Percentiles rank a stretch among this genome's conserved stretches.
These are phyloP conservation scores for Euproctis similis DNA, from an alignment of 2,888 invertebrate genomes.

Conservation along the genomic window DNA sequence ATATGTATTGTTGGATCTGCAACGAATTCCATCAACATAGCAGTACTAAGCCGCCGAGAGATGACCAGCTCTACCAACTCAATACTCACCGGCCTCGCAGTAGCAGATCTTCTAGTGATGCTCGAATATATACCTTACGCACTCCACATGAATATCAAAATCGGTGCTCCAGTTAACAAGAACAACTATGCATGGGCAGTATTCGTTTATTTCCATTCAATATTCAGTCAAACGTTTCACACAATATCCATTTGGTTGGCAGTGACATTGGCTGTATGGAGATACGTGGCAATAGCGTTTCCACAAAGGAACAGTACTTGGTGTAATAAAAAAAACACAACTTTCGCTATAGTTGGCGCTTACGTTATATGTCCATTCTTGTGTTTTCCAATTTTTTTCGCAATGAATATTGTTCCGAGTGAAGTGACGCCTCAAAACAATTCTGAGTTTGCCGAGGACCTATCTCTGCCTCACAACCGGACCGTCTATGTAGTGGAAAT, in stretches of 20 bases:
- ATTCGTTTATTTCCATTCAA: constrained; percentile 92
- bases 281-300: constrained; percentile 89
- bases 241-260: constrained; percentile 96
- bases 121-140: constrained; percentile 94
- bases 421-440: constrained; percentile 68
- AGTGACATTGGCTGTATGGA: constrained; percentile 93
- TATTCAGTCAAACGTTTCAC: constrained; percentile 90
- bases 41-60: constrained; percentile 90
- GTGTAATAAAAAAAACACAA: constrained; percentile 88
- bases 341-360: constrained; percentile 83
- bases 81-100: constrained; percentile 91
- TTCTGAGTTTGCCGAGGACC: constrained; percentile 71
- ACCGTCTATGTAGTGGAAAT: constrained; percentile 83
- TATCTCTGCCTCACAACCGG: constrained; percentile 73
- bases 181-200: constrained; percentile 84
- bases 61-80: constrained; percentile 95
- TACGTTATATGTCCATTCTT: constrained; percentile 89
- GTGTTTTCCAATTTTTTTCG: constrained; percentile 88
- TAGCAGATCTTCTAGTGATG: constrained; percentile 96
- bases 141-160: constrained; percentile 84
- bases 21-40: constrained; percentile 93
- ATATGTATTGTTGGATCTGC: constrained; percentile 94
- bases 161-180: constrained; percentile 67
- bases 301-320: constrained; percentile 87
- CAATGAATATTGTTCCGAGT: constrained; percentile 81